phyloP scores from a whole-genome alignment of 30 jellyfish, hydroid and myxozoan species.

The Pelagia noctiluca region DNA sequence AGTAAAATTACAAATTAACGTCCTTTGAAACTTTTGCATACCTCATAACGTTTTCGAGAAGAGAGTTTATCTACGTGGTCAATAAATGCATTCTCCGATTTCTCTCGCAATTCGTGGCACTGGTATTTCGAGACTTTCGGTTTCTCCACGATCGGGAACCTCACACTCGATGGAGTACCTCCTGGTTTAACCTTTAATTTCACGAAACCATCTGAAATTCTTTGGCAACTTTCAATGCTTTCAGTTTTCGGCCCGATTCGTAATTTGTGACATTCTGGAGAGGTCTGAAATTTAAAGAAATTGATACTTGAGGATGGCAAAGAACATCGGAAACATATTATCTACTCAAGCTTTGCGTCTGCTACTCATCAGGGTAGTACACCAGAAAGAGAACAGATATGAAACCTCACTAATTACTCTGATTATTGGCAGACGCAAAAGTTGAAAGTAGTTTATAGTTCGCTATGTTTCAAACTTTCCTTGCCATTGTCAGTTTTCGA shows the following conservation, averaged over 20 bases:
- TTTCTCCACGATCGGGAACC: slow-evolving; percentile 53
- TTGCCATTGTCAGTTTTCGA: too few relatives aligned
- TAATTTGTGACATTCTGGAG: background rate
- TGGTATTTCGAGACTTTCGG: slow-evolving; percentile 38
- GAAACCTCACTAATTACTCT: background rate
- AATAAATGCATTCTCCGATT: slow-evolving; percentile 12
- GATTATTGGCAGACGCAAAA: too few relatives aligned
- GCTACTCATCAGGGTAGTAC: background rate
- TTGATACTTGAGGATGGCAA: background rate
- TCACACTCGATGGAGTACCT: slow-evolving; percentile 61
- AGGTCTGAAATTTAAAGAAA: slow-evolving; percentile 15
- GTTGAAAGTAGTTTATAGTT: too few relatives aligned
- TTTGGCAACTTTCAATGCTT: background rate
- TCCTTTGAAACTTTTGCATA: slow-evolving; percentile 17
- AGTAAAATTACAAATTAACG: background rate
- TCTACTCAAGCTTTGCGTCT: background rate
- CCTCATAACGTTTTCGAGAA: slow-evolving; percentile 21
- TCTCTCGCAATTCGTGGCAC: slow-evolving; percentile 34
- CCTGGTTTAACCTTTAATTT: slow-evolving; percentile 68
- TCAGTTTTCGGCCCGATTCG: slow-evolving; percentile 37
- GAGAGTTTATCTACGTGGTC: background rate
- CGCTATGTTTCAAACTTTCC: too few relatives aligned
- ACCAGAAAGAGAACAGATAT: background rate
- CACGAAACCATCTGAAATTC: slow-evolving; percentile 24
- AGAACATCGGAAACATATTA: background rate